Percentiles rank a stretch among this genome's conserved stretches.
These are phyloP conservation scores for Trypoxylus dichotomus DNA, from an alignment of 1,140 invertebrate genomes.

Conservation along the genomic window DNA sequence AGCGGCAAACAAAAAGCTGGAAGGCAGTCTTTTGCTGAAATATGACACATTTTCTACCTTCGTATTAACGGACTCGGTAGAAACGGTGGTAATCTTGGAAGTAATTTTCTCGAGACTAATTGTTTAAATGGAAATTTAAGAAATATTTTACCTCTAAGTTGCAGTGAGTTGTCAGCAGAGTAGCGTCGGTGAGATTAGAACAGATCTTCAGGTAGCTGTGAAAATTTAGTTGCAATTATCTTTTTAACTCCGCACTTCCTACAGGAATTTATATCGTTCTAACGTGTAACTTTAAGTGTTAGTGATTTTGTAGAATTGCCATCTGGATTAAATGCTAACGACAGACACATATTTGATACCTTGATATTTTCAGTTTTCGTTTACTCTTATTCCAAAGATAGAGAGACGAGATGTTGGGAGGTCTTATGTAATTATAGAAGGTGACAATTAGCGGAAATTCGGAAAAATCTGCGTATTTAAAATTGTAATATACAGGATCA, in stretches of 20 bases:
- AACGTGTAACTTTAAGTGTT: neutral
- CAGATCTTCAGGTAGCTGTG: neutral
- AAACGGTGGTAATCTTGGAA: neutral
- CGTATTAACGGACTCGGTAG: neutral
- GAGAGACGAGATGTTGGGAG: no score
- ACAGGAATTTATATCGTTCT: neutral
- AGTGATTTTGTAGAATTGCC: neutral
- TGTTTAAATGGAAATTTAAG: constrained; percentile 20
- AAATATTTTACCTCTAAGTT: constrained; percentile 1
- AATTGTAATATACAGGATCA: no score
- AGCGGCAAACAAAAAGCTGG: neutral
- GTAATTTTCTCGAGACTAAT: neutral
- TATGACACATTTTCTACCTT: constrained; percentile 1
- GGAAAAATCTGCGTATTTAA: no score
- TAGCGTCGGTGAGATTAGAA: neutral
- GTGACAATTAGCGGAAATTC: no score
- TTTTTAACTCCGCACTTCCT: neutral
- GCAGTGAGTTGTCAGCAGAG: neutral
- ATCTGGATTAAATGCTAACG: no score
- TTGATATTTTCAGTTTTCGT: no score
- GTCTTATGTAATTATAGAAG: no score
- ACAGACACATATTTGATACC: no score
- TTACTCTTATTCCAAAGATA: no score
- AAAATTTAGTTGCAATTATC: neutral
- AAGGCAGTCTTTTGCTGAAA: neutral